A percentile compares a stretch with the other conserved stretches of the same genome.
phyloP scores from a whole-genome alignment of 1,140 invertebrate genomes.

The Probaryconus sp. region DNA sequence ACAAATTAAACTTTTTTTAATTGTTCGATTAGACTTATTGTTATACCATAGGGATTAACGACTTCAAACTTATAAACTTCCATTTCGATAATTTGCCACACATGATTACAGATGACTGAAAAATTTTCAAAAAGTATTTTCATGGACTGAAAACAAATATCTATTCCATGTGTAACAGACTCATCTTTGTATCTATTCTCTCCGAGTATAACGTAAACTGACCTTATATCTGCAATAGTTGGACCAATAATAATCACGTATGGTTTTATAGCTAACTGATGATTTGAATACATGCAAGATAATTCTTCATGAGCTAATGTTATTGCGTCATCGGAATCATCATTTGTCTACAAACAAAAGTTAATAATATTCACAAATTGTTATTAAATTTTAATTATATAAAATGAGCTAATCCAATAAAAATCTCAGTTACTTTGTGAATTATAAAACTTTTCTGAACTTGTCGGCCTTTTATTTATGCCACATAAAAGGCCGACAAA shows the following conservation, averaged over 20 bases:
- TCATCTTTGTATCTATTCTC: constrained; percentile 19
- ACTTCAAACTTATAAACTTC: constrained; percentile 15
- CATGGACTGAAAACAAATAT: constrained; percentile 17
- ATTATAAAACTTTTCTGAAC: too few relatives aligned
- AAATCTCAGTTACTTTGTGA: too few relatives aligned
- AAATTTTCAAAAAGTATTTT: constrained; percentile 20
- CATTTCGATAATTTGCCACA: constrained; percentile 11
- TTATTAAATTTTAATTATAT: too few relatives aligned
- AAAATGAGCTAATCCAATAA: too few relatives aligned
- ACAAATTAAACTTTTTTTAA: constrained; percentile 5
- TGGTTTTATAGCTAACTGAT: constrained; percentile 20
- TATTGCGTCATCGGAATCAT: constrained; percentile 1
- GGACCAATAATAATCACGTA: constrained; percentile 26
- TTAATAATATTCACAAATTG: too few relatives aligned
- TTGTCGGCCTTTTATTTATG: too few relatives aligned
- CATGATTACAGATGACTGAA: constrained; percentile 18
- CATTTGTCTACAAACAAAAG: constrained; percentile 14
- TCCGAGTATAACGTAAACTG: constrained; percentile 19
- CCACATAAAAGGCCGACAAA: too few relatives aligned
- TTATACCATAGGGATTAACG: background rate
- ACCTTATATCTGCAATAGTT: constrained; percentile 15
- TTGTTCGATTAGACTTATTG: background rate
- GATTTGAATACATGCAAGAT: constrained; percentile 6
- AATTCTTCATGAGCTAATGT: background rate
- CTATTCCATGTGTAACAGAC: constrained; percentile 1